Conservation (phyloP, 2,113 vertebrate species). For the Myotis brandtii region DNA sequence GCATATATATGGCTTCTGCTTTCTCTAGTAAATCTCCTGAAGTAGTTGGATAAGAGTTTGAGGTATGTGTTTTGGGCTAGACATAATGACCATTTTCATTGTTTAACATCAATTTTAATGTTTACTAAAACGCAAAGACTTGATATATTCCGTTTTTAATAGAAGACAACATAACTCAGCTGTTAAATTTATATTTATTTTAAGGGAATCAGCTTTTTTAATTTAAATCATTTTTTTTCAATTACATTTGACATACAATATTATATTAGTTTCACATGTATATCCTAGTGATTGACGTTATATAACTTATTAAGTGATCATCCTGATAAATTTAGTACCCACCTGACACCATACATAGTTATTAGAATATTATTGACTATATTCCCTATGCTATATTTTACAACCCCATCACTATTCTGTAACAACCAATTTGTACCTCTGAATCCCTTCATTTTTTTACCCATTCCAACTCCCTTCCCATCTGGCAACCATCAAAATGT, state of each 20-base stretch:
- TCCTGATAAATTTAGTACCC: background rate
- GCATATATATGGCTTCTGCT: background rate
- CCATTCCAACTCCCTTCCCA: background rate
- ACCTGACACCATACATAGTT: background rate
- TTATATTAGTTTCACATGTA: background rate
- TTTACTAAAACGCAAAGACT: slow-evolving; percentile 1
- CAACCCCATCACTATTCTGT: background rate
- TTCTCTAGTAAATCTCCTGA: slow-evolving; percentile 11
- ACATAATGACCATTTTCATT: background rate
- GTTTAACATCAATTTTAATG: background rate
- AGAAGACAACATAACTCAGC: background rate
- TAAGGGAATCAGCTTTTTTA: background rate
- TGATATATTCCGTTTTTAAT: slow-evolving; percentile 15
- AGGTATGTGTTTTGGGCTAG: background rate
- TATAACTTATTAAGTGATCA: background rate
- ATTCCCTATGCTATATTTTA: background rate
- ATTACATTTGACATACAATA: background rate
- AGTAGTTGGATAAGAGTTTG: background rate
- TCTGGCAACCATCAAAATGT: background rate
- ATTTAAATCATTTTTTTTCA: background rate
- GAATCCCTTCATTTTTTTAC: background rate
- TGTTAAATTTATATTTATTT: slow-evolving; percentile 37
- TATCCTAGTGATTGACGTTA: background rate
- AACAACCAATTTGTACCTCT: background rate
- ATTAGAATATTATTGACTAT: background rate